Evolutionary conservation across 2,797 vertebrate species (phyloP), one percentile per base, ranked within the genome.

Genomic region (Halcyon smyrnensis): DNA sequence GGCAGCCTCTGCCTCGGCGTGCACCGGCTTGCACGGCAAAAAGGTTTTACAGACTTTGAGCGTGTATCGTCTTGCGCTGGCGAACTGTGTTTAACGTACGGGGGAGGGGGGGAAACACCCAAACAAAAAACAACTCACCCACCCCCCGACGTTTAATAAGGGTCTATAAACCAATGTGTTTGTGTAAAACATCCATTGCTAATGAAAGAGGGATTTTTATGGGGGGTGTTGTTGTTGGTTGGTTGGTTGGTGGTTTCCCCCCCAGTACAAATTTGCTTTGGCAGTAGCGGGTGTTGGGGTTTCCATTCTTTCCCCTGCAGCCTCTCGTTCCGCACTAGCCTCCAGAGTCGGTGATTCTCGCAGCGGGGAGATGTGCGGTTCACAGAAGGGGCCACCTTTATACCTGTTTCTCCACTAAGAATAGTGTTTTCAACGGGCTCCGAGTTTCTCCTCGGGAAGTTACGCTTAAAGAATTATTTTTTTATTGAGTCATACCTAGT

Each of bases 311-410:
- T 41, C 15, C 71, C 59, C 36, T 18, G 9, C n/a, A 74, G 51
- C 34, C 20, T 65, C 67, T 59, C 9, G 1, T 30, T 67, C 51
- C 32, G 30, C 28, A 15, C 45, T 24, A 63, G n/a, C 32, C 34
- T 69, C 45, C 37, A 12, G 32, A 27, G 60, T 24, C 62, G 15
- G 37, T 28, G 34, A 50, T 18, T 87, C 54, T 74, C n/a, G 41
- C 36, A 43, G 48, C 0, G 0, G 12, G 23, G 51, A 54, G 54
- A 46, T 28, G 27, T 1, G 7, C 0, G 0, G 28, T 63, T 87
- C 91, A 8, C 5, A 3, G 20, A 60, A 60, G 43, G 14, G 32
- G 36, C 19, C 70, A 20, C 77, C 9, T 84, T 65, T 59, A 15
- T 62, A n/a, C 34, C 59, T 46, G 27, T 63, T 21, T 84, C 62